Evolutionary conservation across 2,113 vertebrate species (phyloP).

Genomic region (Salminus brasiliensis): DNA sequence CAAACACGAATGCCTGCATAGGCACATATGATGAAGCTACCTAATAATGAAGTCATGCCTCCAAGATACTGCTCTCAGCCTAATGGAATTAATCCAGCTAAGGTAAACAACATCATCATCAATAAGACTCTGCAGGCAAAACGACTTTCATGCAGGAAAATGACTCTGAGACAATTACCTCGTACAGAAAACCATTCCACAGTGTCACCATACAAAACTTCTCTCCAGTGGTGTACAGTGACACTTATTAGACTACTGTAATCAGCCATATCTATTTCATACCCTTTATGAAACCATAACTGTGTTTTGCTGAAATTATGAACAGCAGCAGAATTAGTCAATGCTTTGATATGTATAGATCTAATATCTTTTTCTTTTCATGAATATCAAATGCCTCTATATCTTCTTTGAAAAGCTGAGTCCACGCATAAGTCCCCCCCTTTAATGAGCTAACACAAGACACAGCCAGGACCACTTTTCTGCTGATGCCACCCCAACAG

Average conservation of each 20-base stretch:
- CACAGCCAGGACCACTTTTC: not conserved
- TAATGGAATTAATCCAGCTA: conserved; percentile 27
- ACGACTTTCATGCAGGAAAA: conserved; percentile 12
- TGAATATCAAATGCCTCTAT: not conserved
- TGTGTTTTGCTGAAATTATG: not conserved
- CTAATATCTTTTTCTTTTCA: not conserved
- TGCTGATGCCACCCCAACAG: conserved; percentile 4
- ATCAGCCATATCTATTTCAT: not conserved
- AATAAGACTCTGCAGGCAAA: conserved; percentile 12
- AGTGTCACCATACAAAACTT: conserved; percentile 9
- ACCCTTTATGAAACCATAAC: not conserved
- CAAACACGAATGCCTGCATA: not conserved
- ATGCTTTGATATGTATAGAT: not conserved
- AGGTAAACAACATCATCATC: conserved; percentile 30
- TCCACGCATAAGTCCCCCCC: not conserved
- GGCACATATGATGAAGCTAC: not conserved
- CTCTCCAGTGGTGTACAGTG: not conserved
- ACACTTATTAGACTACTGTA: not conserved
- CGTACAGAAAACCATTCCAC: conserved; percentile 1
- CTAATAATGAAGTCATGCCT: not conserved
- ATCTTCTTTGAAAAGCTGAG: not conserved
- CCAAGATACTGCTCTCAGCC: conserved; percentile 1
- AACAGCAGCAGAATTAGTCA: not conserved
- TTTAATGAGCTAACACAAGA: not conserved
- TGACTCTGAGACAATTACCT: conserved; percentile 20